phyloP scores from a whole-genome alignment of 2,113 vertebrate genomes.

The Stercorarius parasiticus region DNA sequence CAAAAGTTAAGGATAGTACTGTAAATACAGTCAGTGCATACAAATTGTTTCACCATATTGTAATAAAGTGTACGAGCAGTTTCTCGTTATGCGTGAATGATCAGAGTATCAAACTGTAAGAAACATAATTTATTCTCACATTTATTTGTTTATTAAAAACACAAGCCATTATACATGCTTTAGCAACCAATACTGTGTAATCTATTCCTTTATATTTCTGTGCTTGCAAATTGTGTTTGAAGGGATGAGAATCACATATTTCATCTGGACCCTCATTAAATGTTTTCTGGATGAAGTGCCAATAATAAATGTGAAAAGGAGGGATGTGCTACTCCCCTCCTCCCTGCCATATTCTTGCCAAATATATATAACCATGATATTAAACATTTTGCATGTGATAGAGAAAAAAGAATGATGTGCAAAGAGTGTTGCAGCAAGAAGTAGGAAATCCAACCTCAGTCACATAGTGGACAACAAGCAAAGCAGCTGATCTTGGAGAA shows the following conservation, averaged over 20 bases:
- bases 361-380: not conserved
- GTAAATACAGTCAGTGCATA: not conserved
- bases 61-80: not conserved
- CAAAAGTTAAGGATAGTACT: not conserved
- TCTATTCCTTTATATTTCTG: not conserved
- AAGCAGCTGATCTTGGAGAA: not conserved
- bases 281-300: not conserved
- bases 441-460: not conserved
- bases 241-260: not conserved
- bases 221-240: not conserved
- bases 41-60: not conserved
- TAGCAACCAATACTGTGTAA: not conserved
- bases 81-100: not conserved
- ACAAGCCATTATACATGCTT: not conserved
- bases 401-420: not conserved
- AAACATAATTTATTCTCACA: not conserved
- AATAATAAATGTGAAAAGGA: not conserved
- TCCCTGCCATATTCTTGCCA: not conserved
- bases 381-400: not conserved
- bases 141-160: not conserved
- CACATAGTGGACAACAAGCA: not conserved
- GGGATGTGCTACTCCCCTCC: not conserved
- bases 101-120: not conserved
- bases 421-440: not conserved
- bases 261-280: not conserved